Percentiles rank a stretch among this genome's conserved stretches.
Conservation (phyloP, 92 coral and sea anemone genomes). For the Pocillopora meandrina region DNA sequence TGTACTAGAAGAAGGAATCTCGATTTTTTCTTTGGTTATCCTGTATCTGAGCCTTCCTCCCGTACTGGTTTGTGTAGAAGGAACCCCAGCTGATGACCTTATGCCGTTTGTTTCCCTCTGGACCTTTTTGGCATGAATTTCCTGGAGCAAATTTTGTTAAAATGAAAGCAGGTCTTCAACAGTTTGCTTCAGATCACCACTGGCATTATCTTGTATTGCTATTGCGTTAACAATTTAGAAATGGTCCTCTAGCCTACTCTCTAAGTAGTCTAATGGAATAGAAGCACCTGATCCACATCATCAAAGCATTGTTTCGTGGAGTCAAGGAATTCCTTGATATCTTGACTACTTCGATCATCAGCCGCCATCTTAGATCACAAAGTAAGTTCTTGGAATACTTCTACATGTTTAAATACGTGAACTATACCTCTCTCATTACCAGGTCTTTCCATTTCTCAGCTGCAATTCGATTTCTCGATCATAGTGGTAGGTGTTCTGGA, state of each 20-base stretch:
- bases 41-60: too few relatives aligned
- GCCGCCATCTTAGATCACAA: slow-evolving; percentile 4
- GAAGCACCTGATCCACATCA: slow-evolving; percentile 33
- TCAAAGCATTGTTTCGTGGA: slow-evolving; percentile 49
- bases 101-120: slow-evolving; percentile 24
- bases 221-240: slow-evolving; percentile 48
- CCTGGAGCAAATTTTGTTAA: slow-evolving; percentile 43
- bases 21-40: too few relatives aligned
- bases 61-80: too few relatives aligned
- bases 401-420: neutral
- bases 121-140: slow-evolving; percentile 36
- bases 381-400: neutral
- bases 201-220: slow-evolving; percentile 5
- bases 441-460: neutral
- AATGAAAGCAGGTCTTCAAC: slow-evolving; percentile 38
- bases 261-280: slow-evolving; percentile 51
- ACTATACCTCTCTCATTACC: too few relatives aligned
- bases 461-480: neutral
- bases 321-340: slow-evolving; percentile 32
- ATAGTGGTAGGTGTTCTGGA: neutral
- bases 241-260: slow-evolving; percentile 48
- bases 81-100: too few relatives aligned
- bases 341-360: slow-evolving; percentile 8
- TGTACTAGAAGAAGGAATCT: slow-evolving; percentile 22
- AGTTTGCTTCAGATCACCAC: slow-evolving; percentile 27